These are phyloP conservation scores for Lasioglossum albipes DNA, from an alignment of 1,140 invertebrate genomes.

Conservation along the genomic window DNA sequence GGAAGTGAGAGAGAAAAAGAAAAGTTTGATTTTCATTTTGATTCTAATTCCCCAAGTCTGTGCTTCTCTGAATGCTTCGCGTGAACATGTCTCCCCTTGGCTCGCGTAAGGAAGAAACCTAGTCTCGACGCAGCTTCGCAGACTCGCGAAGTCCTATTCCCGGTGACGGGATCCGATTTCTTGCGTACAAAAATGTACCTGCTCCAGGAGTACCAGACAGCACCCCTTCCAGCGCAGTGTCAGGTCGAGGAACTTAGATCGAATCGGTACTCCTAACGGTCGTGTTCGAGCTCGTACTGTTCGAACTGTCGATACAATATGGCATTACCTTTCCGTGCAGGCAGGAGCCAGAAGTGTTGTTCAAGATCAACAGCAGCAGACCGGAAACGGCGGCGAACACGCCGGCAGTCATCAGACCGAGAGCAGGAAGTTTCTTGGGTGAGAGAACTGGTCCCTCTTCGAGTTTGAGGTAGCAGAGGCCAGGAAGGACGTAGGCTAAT, in stretches of 20 bases:
- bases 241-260: background rate
- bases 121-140: too few relatives aligned
- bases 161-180: too few relatives aligned
- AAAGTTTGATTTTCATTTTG: slow-evolving; percentile 5
- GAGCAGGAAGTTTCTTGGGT: slow-evolving; percentile 86
- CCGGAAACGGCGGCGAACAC: slow-evolving; percentile 85
- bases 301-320: slow-evolving; percentile 79
- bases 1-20: background rate
- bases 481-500: slow-evolving; percentile 91
- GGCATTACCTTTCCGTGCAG: slow-evolving; percentile 83
- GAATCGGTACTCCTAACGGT: background rate
- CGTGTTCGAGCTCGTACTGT: background rate
- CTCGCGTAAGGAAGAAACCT: too few relatives aligned
- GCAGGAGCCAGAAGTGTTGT: slow-evolving; percentile 81
- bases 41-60: background rate
- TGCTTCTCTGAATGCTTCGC: too few relatives aligned
- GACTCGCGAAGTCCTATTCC: too few relatives aligned
- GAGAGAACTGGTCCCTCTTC: slow-evolving; percentile 86
- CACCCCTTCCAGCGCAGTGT: too few relatives aligned
- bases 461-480: slow-evolving; percentile 89
- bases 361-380: slow-evolving; percentile 80
- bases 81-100: too few relatives aligned
- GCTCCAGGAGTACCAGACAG: too few relatives aligned
- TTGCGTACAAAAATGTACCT: too few relatives aligned
- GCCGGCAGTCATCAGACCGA: slow-evolving; percentile 87